These are phyloP conservation scores for Neocloeon triangulifer DNA, from an alignment of 1,140 invertebrate genomes.

Conservation along the genomic window DNA sequence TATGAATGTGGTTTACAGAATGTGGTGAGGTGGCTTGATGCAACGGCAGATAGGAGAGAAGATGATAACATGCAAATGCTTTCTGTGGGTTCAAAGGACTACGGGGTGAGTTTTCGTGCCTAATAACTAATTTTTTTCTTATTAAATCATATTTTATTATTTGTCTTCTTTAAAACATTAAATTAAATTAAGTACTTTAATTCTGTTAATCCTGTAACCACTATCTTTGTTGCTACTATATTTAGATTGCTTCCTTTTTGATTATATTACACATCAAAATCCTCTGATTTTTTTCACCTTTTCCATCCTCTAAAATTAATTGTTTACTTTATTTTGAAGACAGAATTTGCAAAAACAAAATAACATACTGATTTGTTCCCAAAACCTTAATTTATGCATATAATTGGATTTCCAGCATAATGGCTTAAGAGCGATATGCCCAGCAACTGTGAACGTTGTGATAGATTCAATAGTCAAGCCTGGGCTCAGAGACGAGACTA, in stretches of 20 bases:
- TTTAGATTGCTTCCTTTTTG: slow-evolving; percentile 1
- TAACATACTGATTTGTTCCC: no score
- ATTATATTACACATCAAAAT: slow-evolving; percentile 1
- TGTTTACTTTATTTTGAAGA: no score
- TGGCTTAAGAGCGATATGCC: slow-evolving; percentile 31
- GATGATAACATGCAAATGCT: no score
- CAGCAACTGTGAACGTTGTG: slow-evolving; percentile 31
- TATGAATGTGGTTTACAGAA: no score
- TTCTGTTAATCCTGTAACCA: background rate
- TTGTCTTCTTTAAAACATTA: no score
- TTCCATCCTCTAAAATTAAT: background rate
- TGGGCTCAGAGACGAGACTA: slow-evolving; percentile 16
- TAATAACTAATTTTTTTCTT: no score
- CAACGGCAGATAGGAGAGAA: no score
- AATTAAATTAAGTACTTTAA: slow-evolving; percentile 3
- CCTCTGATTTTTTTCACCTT: slow-evolving; percentile 5
- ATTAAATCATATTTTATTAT: no score
- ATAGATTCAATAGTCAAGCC: slow-evolving; percentile 21
- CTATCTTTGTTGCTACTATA: slow-evolving; percentile 2
- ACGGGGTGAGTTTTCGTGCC: no score
- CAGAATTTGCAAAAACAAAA: no score
- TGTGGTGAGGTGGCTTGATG: no score
- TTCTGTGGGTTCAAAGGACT: no score
- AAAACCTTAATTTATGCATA: background rate
- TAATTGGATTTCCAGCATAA: slow-evolving; percentile 23